These are phyloP conservation scores for Caligus rogercresseyi DNA, from an alignment of 1,140 invertebrate genomes.

Conservation along the genomic window DNA sequence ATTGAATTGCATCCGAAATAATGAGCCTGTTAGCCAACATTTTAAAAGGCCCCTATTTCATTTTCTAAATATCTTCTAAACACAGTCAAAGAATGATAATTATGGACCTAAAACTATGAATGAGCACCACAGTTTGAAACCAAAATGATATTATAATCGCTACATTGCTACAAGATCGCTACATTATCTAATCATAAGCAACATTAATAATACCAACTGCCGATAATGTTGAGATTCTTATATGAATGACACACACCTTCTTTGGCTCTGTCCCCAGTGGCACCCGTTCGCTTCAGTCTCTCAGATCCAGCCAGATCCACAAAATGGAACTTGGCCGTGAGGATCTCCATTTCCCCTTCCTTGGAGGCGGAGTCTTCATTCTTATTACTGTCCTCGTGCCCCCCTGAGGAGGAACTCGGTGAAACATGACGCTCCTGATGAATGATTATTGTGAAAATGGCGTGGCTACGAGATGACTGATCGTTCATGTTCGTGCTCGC, in stretches of 20 bases:
- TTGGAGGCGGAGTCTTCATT: background rate
- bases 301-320: constrained; percentile 94
- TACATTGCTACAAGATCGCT: too few species aligned
- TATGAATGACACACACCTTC: constrained; percentile 44
- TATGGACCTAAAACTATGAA: too few species aligned
- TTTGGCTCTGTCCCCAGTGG: constrained; percentile 59
- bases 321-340: constrained; percentile 84
- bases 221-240: too few species aligned
- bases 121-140: too few species aligned
- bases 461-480: constrained; percentile 82
- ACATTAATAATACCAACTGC: too few species aligned
- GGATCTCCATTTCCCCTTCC: constrained; percentile 45
- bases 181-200: too few species aligned
- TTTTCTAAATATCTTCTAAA: too few species aligned
- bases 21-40: too few species aligned
- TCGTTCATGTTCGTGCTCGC: constrained; percentile 91
- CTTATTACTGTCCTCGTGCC: constrained; percentile 3
- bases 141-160: too few species aligned
- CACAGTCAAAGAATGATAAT: too few species aligned
- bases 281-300: constrained; percentile 78
- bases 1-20: too few species aligned
- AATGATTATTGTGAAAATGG: constrained; percentile 81
- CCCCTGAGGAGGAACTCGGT: constrained; percentile 23
- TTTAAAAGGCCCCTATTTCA: too few species aligned
- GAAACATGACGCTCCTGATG: constrained; percentile 55